phyloP scores from a whole-genome alignment of 2,888 invertebrate species.

The Griposia aprilina region DNA sequence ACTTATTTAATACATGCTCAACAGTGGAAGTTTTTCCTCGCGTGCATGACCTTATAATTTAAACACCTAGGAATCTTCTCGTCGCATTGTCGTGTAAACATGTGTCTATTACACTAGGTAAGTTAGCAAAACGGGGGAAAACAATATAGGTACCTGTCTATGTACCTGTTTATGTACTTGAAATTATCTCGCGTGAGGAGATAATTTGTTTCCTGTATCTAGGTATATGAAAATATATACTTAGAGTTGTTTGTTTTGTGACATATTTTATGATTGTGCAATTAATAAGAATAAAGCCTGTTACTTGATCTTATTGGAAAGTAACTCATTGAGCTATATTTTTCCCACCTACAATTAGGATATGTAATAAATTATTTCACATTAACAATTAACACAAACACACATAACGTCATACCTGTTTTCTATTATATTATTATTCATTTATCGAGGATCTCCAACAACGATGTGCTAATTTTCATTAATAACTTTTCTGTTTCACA shows the following conservation, averaged over 20 bases:
- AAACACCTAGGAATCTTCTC: slow-evolving; percentile 27
- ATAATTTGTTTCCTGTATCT: slow-evolving; percentile 39
- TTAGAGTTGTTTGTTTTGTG: neutral
- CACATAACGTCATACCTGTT: too few relatives aligned
- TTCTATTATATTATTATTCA: neutral
- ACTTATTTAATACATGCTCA: slow-evolving; percentile 11
- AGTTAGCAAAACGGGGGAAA: slow-evolving; percentile 42
- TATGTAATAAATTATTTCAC: neutral
- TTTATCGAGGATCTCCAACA: neutral
- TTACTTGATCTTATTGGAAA: neutral
- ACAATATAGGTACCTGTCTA: slow-evolving; percentile 10
- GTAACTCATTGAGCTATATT: neutral
- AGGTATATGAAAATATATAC: neutral
- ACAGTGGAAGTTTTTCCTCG: slow-evolving; percentile 21
- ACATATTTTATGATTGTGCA: neutral
- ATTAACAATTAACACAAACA: too few relatives aligned
- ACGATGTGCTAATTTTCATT: neutral
- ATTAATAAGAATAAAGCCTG: neutral
- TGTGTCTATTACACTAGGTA: slow-evolving; percentile 34
- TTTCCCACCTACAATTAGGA: neutral
- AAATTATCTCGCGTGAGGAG: slow-evolving; percentile 23
- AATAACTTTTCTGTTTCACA: too few relatives aligned
- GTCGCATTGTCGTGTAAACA: slow-evolving; percentile 9
- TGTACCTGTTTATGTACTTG: neutral
- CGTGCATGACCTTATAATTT: slow-evolving; percentile 21